These are phyloP conservation scores for Pipistrellus kuhlii DNA, from an alignment of 2,797 vertebrate genomes.

Conservation along the genomic window DNA sequence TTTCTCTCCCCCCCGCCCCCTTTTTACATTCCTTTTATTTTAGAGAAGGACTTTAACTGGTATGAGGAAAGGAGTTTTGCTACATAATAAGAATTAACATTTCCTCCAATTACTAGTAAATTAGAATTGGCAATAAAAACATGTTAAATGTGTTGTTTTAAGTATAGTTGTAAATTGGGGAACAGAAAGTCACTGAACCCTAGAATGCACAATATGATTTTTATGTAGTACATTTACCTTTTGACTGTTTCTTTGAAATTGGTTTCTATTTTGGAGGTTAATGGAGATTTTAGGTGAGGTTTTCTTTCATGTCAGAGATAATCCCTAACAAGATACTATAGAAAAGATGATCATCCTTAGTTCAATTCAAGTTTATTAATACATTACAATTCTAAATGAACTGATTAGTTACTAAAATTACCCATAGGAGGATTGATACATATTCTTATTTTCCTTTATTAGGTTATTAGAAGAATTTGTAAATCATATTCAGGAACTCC, in stretches of 20 bases:
- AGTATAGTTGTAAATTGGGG: conserved; percentile 27
- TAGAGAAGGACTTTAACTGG: conserved; percentile 33
- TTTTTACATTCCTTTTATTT: conserved; percentile 55
- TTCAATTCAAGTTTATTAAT: conserved; percentile 20
- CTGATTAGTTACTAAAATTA: background rate
- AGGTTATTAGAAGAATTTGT: conserved; percentile 98
- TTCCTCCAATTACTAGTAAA: conserved; percentile 56
- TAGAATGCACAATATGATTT: conserved; percentile 38
- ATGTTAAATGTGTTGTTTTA: conserved; percentile 58
- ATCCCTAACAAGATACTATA: background rate
- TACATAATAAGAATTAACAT: conserved; percentile 44
- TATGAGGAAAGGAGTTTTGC: conserved; percentile 42
- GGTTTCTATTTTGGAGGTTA: conserved; percentile 39
- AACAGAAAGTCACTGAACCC: conserved; percentile 39
- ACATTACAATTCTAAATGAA: conserved; percentile 23
- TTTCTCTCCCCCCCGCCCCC: background rate
- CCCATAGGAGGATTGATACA: conserved; percentile 17
- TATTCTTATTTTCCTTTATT: conserved; percentile 72
- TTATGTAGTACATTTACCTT: conserved; percentile 52
- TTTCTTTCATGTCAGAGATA: conserved; percentile 55
- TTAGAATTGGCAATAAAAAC: conserved; percentile 15
- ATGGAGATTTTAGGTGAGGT: conserved; percentile 7
- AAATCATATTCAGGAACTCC: conserved; percentile 98
- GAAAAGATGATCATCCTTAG: conserved; percentile 39
- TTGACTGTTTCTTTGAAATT: conserved; percentile 34